These are phyloP conservation scores for Brenthis ino DNA, from an alignment of 2,888 invertebrate genomes.

Conservation along the genomic window DNA sequence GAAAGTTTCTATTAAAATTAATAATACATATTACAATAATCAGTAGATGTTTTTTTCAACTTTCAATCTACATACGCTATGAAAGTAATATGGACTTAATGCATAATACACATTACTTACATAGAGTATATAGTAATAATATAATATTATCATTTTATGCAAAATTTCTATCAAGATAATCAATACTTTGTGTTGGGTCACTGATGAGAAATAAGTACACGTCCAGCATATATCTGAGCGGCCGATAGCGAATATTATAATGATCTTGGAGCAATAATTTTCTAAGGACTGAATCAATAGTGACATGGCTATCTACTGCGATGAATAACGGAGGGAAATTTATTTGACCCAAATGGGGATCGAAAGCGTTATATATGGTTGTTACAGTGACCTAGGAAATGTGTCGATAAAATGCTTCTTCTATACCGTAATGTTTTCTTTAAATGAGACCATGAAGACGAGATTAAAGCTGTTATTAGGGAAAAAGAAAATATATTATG, in stretches of 20 bases:
- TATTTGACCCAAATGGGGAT: slow-evolving; percentile 35
- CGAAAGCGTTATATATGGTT: slow-evolving; percentile 34
- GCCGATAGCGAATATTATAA: slow-evolving; percentile 26
- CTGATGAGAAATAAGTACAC: slow-evolving; percentile 14
- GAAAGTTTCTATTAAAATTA: slow-evolving; percentile 13
- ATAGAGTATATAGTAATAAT: background rate
- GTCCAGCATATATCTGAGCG: slow-evolving; percentile 20
- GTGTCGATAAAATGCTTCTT: slow-evolving; percentile 27
- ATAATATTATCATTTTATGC: slow-evolving; percentile 13
- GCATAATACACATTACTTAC: slow-evolving; percentile 8
- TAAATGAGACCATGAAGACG: background rate
- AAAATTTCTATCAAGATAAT: slow-evolving; percentile 16
- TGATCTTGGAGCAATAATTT: slow-evolving; percentile 30
- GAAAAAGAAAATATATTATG: too few species aligned
- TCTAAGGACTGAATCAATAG: slow-evolving; percentile 24
- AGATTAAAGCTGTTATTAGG: background rate
- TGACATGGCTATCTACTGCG: slow-evolving; percentile 32
- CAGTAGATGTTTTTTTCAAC: slow-evolving; percentile 11
- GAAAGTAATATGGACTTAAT: slow-evolving; percentile 9
- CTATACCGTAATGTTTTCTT: background rate
- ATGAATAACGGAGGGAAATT: slow-evolving; percentile 33
- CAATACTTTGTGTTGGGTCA: slow-evolving; percentile 10
- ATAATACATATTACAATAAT: slow-evolving; percentile 1
- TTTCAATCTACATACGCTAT: slow-evolving; percentile 12
- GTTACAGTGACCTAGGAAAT: slow-evolving; percentile 33